Percentiles rank a stretch among this genome's conserved stretches.
phyloP scores from a whole-genome alignment of 2,888 invertebrate genomes.

The Epinotia ramella region DNA sequence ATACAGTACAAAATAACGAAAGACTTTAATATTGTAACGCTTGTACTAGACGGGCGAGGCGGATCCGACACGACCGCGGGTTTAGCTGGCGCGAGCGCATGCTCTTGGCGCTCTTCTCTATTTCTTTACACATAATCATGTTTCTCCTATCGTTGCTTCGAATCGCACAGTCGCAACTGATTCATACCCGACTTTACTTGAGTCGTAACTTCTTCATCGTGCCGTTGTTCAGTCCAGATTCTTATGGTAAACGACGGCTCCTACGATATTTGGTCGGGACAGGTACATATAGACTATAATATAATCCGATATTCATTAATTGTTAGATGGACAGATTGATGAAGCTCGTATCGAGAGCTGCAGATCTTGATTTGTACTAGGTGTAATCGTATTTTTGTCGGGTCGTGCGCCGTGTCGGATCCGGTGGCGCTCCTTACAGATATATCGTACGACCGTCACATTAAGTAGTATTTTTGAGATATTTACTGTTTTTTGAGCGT shows the following conservation, averaged over 20 bases:
- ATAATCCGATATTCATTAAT: not conserved
- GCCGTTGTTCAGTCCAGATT: not conserved
- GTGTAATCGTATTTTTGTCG: constrained; percentile 4
- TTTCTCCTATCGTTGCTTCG: not conserved
- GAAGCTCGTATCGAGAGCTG: not conserved
- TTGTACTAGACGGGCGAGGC: constrained; percentile 34
- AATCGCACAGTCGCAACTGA: constrained; percentile 7
- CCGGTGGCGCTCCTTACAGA: constrained; percentile 30
- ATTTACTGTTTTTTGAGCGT: constrained; percentile 67
- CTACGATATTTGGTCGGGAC: constrained; percentile 14
- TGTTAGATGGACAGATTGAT: constrained; percentile 1
- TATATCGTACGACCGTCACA: constrained; percentile 48
- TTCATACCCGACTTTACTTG: not conserved
- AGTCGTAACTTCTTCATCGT: not conserved
- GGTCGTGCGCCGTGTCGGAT: constrained; percentile 25
- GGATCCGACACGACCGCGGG: constrained; percentile 37
- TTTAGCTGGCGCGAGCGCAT: not conserved
- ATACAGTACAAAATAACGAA: constrained; percentile 58
- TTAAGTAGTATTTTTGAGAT: constrained; percentile 67
- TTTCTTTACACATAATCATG: not conserved
- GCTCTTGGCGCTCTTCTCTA: not conserved
- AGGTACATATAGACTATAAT: constrained; percentile 8
- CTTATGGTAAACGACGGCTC: not conserved
- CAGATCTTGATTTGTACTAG: not conserved
- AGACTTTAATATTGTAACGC: constrained; percentile 45